Conservation (phyloP, 2,113 vertebrate genomes). For the Siphamia tubifer region DNA sequence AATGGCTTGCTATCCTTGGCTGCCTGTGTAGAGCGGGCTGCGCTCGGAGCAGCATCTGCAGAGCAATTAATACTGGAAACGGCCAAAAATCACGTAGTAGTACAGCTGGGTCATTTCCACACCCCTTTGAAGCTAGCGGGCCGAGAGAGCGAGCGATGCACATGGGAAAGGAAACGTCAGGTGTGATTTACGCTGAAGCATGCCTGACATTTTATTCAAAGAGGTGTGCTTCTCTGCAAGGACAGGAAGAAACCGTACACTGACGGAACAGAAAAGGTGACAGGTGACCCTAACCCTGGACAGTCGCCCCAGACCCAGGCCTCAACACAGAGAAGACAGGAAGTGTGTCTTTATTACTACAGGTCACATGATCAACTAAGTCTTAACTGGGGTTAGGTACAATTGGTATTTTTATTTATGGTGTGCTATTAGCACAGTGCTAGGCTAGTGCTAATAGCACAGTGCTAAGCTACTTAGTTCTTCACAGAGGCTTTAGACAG, state of each 20-base stretch:
- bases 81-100: background rate
- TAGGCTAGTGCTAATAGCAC: too few relatives aligned
- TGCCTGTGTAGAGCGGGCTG: background rate
- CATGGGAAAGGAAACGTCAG: background rate
- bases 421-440: too few relatives aligned
- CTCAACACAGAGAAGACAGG: too few relatives aligned
- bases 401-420: too few relatives aligned
- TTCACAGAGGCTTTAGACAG: too few relatives aligned
- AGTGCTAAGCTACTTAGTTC: too few relatives aligned
- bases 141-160: background rate
- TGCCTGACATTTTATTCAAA: background rate
- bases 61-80: background rate
- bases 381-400: too few relatives aligned
- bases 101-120: background rate
- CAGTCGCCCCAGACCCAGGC: too few relatives aligned
- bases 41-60: background rate
- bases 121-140: background rate
- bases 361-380: background rate
- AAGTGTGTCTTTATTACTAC: background rate
- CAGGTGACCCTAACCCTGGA: too few relatives aligned
- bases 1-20: constrained; percentile 11
- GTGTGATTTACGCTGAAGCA: background rate
- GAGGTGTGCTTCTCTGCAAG: background rate
- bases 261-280: background rate
- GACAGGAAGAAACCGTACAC: background rate